These are phyloP conservation scores for Scleropages formosus DNA, from an alignment of 2,797 vertebrate genomes.

Conservation along the genomic window DNA sequence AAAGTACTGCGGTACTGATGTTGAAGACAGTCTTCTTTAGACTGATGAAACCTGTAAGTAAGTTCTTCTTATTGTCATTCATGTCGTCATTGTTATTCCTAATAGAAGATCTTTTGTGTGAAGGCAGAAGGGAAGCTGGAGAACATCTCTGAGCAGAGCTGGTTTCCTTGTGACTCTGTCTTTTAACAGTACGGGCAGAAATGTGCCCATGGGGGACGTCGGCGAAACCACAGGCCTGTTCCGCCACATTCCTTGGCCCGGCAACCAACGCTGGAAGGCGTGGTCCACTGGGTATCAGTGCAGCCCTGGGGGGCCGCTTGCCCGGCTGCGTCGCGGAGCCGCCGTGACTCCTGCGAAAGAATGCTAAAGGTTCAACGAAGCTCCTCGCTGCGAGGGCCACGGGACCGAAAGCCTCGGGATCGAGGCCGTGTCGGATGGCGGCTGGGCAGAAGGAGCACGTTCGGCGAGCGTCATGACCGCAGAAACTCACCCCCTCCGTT, in stretches of 20 bases:
- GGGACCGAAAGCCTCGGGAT: not conserved
- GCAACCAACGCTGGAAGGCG: conserved; percentile 1
- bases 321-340: not conserved
- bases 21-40: no score
- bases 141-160: no score
- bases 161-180: no score
- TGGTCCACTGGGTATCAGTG: conserved; percentile 2
- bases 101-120: no score
- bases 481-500: conserved; percentile 70
- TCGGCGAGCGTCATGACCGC: not conserved
- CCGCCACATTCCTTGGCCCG: conserved; percentile 15
- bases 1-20: no score
- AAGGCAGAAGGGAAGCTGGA: no score
- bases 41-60: no score
- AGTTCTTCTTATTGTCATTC: no score
- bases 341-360: not conserved
- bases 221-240: conserved; percentile 22
- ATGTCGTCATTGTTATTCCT: no score
- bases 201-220: no score
- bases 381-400: not conserved
- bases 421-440: not conserved
- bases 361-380: not conserved
- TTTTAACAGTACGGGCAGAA: not conserved
- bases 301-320: not conserved
- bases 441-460: not conserved